phyloP scores from a whole-genome alignment of 2,888 invertebrate species.

The Apeira syringaria region DNA sequence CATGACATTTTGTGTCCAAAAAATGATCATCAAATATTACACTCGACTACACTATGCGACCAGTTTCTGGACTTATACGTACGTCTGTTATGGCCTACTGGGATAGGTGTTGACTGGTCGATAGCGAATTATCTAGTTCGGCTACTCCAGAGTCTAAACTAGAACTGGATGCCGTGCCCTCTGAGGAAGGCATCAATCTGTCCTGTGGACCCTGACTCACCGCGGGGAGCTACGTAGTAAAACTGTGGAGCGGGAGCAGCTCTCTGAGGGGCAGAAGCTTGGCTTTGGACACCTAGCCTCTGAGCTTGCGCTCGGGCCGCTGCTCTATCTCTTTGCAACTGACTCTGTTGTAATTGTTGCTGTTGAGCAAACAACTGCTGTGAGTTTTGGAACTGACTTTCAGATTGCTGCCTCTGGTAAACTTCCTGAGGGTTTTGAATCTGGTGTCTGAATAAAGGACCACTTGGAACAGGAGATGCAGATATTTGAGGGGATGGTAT shows the following conservation, averaged over 20 bases:
- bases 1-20: slow-evolving; percentile 10
- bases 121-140: slow-evolving; percentile 56
- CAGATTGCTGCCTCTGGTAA: slow-evolving; percentile 85
- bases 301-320: slow-evolving; percentile 79
- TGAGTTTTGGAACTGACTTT: slow-evolving; percentile 84
- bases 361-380: slow-evolving; percentile 87
- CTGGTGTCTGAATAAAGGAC: slow-evolving; percentile 78
- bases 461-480: slow-evolving; percentile 52
- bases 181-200: slow-evolving; percentile 92
- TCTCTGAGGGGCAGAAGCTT: slow-evolving; percentile 45
- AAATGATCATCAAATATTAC: slow-evolving; percentile 32
- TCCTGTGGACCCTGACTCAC: slow-evolving; percentile 82
- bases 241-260: slow-evolving; percentile 65
- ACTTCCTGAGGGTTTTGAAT: slow-evolving; percentile 74
- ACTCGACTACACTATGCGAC: slow-evolving; percentile 49
- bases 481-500: slow-evolving; percentile 84
- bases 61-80: slow-evolving; percentile 45
- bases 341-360: slow-evolving; percentile 87
- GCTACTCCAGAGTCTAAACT: slow-evolving; percentile 46
- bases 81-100: slow-evolving; percentile 57
- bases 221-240: slow-evolving; percentile 84
- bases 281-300: slow-evolving; percentile 62
- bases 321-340: slow-evolving; percentile 84
- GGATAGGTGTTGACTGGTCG: slow-evolving; percentile 41
- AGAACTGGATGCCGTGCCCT: slow-evolving; percentile 87